These are phyloP conservation scores for Columba janthina DNA, from an alignment of 2,113 vertebrate species.

Conservation along the genomic window DNA sequence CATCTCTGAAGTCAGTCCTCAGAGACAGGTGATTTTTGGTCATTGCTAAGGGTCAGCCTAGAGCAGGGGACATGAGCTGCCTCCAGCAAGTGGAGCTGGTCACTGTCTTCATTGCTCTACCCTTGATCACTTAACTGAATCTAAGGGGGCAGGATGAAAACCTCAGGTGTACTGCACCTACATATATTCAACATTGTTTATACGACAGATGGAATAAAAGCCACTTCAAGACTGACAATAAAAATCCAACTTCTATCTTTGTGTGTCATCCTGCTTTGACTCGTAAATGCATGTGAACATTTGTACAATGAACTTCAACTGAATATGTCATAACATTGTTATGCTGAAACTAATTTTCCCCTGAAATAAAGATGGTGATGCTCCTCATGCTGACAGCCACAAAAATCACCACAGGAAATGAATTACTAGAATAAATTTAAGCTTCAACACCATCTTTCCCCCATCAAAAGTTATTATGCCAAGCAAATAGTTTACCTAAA, in stretches of 20 bases:
- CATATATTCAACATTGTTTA: background rate
- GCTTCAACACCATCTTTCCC: background rate
- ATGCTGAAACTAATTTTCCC: background rate
- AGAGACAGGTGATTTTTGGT: background rate
- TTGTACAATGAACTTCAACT: background rate
- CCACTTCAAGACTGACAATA: background rate
- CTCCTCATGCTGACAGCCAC: background rate
- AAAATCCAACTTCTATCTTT: background rate
- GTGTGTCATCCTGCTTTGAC: background rate
- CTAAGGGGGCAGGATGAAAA: background rate
- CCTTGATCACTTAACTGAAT: background rate
- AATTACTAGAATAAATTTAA: background rate
- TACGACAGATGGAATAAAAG: background rate
- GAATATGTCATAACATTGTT: conserved; percentile 2
- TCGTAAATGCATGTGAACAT: background rate
- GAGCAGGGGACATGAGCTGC: background rate
- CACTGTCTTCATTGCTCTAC: background rate
- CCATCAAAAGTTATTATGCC: background rate
- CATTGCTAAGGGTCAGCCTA: background rate
- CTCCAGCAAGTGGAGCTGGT: background rate
- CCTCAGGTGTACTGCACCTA: background rate
- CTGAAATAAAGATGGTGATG: background rate
- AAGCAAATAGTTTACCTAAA: background rate
- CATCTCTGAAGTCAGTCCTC: background rate
- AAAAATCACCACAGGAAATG: background rate